Base-by-base conservation (phyloP, 2,888 invertebrate genomes). In the Oligia strigilis region DNA sequence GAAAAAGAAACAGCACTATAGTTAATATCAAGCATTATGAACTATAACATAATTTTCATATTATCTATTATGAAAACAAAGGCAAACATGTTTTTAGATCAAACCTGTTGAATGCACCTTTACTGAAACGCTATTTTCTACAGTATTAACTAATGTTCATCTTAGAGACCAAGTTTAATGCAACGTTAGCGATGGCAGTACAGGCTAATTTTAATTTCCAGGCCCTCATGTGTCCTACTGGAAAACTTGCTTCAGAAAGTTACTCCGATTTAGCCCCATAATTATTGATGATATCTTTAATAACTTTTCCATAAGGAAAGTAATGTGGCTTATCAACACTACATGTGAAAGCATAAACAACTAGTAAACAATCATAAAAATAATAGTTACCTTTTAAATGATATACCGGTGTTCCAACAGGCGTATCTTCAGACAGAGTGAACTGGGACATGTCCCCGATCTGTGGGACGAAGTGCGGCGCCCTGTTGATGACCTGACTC, bases 401-500 rank as follows among this genome's bases (percentile, higher is more conserved):
- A 94, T 98, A 98, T 2, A 98, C 98, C 0, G 98, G 98, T 79
- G 98, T 98, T 60, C 98, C 98, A 19, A 98, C 98, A 62, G 97
- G 97, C 2, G 98, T 98, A 88, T 98, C 98, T 93, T 98, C 98
- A 17, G 98, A 97, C 19, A 98, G 94, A 78, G 98, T 98, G 91
- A 98, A 98, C 82, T 98, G 97, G 3, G 98, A 97, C 98, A 98
- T 98, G 92, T 98, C 98, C 2, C 98, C 98, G 2, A 96, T 95
- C 86, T 98, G 98, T 43, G 98, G 97, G 46, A 98, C 95, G 93
- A 98, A 98, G 91, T 98, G 98, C 0, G 98, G 98, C 1, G 98
- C 98, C 78, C 98, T 97, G 97, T 98, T 98, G 90, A 97, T 95
- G 87, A 97, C 96, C 92, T 98, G 98, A 73, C 96, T 93, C 88